Evolutionary conservation across 1,140 invertebrate species (phyloP), one percentile per base, ranked within the genome.

Genomic region (Ditylenchus dipsaci): DNA sequence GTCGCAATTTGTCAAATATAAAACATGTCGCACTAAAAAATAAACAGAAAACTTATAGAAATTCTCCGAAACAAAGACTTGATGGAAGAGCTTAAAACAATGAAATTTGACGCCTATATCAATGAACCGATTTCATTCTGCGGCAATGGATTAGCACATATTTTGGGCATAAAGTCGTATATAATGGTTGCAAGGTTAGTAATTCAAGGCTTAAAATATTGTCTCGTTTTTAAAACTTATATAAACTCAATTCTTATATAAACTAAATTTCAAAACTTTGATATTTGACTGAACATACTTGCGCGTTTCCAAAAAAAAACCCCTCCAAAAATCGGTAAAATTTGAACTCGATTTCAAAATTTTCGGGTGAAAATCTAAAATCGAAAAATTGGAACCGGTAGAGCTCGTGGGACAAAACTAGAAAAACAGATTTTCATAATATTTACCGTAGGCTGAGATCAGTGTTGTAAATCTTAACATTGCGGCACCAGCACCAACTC

Each of bases 81-180:
- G 3, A 38, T 64, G 1, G 33, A 64, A 60, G 26, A 29, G 27
- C 49, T 65, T 7, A 65, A 61, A 65, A 21, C 1, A 63, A 33
- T 8, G 64, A 65, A 38, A 9, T 56, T 64, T 61, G 21, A 65
- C 23, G 49, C 49, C 8, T 53, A 53, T 15, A 53, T 53, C n/a
- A 53, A 26, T 26, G 49, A 53, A 26, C 49, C 49, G 15, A 19
- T 53, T 17, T 38, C 33, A 38, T 19, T 19, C 15, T 53, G 49
- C 49, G 49, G 23, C 15, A 53, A 53, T 26, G 49, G 49, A 21
- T 17, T 53, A 19, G 49, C 49, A 21, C 49, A 53, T 53, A 8
- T 53, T 15, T 21, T 53, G 8, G 49, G 49, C 3, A 53, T 53
- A 21, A 21, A 19, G n/a, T 21, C 49, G 8, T 17, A 53, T 26